Base-by-base conservation (phyloP, 2,888 invertebrate genomes). In the Patella ulyssiponensis region DNA sequence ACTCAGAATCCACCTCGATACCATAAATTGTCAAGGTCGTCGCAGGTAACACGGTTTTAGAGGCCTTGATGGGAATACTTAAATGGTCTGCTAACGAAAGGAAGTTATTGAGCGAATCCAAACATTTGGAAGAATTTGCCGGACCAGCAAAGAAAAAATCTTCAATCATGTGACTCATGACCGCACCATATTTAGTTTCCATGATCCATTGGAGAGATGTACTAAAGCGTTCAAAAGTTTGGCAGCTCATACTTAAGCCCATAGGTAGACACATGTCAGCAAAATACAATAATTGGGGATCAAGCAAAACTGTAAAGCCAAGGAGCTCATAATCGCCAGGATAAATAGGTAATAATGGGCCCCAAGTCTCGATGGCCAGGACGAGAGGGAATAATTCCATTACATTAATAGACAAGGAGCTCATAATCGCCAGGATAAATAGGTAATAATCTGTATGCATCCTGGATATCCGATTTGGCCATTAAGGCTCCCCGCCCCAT, bases 261-360 rank as follows among this genome's bases (percentile, higher is more conserved):
- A 53, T 27, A 27, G 73, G 73, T n/a, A 73, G 20, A 54, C 56
- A 73, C 33, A 54, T 73, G 58, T 73, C 73, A 11, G 23, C 33
- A 27, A 54, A 73, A 17, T 54, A 73, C 15, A 23, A 20, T 53
- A 33, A 54, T 56, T 73, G 56, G 27, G 20, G 15, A 53, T 53
- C n/a, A 56, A 73, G 20, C 14, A 9, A 20, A 64, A 64, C n/a
- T n/a, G 64, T 64, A 64, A 64, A 64, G 11, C 73, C 58, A 9
- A 27, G 27, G 27, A 27, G 27, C 27, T 27, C 27, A 27, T 27
- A 27, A 27, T 27, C 27, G 27, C 27, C 27, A 27, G 27, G 27
- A 27, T 27, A 27, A 27, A 27, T 27, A 27, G 27, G 27, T 27
- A 27, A 27, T 7, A n/a, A 1, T 17, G 17, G 58, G 3, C 33